Percentiles rank a stretch among this genome's conserved stretches.
phyloP scores from a whole-genome alignment of 2,113 vertebrate species.

The Reinhardtius hippoglossoides region DNA sequence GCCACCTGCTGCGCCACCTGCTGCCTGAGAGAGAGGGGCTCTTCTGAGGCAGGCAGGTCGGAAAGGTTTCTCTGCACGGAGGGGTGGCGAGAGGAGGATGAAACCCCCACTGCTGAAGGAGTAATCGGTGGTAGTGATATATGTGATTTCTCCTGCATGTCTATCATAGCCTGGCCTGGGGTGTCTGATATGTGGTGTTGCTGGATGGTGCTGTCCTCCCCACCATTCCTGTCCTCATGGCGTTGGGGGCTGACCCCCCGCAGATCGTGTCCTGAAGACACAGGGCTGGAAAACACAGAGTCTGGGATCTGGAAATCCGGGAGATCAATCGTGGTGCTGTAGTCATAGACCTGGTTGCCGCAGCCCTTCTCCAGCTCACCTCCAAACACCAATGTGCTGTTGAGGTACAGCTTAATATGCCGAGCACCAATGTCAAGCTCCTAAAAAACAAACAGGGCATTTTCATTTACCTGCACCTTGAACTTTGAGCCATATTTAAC shows the following conservation, averaged over 20 bases:
- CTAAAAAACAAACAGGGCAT: constrained; percentile 71
- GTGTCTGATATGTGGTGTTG: constrained; percentile 44
- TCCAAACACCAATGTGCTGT: constrained; percentile 89
- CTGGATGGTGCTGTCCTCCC: constrained; percentile 41
- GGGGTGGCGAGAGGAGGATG: constrained; percentile 5
- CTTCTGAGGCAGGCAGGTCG: constrained; percentile 58
- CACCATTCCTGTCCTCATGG: constrained; percentile 51
- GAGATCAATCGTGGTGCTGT: constrained; percentile 83
- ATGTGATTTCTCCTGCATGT: constrained; percentile 70
- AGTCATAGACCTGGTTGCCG: constrained; percentile 83
- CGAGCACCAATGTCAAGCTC: constrained; percentile 89
- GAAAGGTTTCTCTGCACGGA: constrained; percentile 57
- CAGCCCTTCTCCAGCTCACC: constrained; percentile 88
- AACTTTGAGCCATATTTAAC: background rate
- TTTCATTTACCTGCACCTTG: constrained; percentile 1
- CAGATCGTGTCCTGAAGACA: constrained; percentile 75
- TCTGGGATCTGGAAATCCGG: constrained; percentile 70
- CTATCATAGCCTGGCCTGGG: constrained; percentile 47
- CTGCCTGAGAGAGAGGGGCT: constrained; percentile 71
- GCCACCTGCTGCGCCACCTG: constrained; percentile 81
- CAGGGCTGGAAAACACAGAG: constrained; percentile 72
- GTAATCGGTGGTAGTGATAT: constrained; percentile 35
- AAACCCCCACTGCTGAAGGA: constrained; percentile 26
- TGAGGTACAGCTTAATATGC: constrained; percentile 89
- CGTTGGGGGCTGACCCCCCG: constrained; percentile 65